phyloP scores from a whole-genome alignment of 2,888 invertebrate species.

The Drosophila colorata region DNA sequence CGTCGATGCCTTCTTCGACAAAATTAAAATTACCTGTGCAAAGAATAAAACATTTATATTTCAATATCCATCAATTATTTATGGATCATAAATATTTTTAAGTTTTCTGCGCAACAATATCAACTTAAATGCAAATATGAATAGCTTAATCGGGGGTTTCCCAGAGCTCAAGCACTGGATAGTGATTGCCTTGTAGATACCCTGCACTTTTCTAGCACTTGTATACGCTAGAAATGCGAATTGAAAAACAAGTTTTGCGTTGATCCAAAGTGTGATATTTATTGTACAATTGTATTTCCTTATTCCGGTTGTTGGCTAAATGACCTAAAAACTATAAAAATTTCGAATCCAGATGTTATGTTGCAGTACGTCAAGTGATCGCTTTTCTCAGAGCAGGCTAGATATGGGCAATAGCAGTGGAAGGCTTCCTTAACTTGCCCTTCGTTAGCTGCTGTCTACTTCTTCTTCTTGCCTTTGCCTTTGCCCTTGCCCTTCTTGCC shows the following conservation, averaged over 20 bases:
- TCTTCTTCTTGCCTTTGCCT: conserved; percentile 22
- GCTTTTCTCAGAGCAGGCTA: neutral
- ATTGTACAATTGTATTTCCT: conserved; percentile 2
- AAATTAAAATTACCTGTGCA: too few relatives aligned
- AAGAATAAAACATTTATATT: too few relatives aligned
- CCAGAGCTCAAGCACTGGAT: too few relatives aligned
- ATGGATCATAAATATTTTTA: neutral
- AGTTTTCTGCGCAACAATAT: neutral
- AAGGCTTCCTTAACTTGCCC: neutral
- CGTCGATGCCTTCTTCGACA: too few relatives aligned
- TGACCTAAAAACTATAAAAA: conserved; percentile 19
- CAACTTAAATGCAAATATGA: neutral
- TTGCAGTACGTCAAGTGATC: neutral
- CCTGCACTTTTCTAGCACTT: too few relatives aligned
- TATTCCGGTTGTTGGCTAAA: conserved; percentile 10
- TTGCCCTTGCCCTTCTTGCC: conserved; percentile 52
- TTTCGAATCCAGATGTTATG: conserved; percentile 23
- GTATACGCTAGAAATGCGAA: too few relatives aligned
- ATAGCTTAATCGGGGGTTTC: neutral
- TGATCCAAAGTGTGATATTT: neutral
- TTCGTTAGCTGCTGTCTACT: neutral
- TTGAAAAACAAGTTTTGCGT: neutral
- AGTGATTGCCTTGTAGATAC: too few relatives aligned
- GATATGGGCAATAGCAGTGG: neutral
- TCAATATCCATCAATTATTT: neutral